Evolutionary conservation across 2,113 vertebrate genomes (phyloP), one percentile per base, ranked within the genome.

Genomic region (Crypturellus undulatus): DNA sequence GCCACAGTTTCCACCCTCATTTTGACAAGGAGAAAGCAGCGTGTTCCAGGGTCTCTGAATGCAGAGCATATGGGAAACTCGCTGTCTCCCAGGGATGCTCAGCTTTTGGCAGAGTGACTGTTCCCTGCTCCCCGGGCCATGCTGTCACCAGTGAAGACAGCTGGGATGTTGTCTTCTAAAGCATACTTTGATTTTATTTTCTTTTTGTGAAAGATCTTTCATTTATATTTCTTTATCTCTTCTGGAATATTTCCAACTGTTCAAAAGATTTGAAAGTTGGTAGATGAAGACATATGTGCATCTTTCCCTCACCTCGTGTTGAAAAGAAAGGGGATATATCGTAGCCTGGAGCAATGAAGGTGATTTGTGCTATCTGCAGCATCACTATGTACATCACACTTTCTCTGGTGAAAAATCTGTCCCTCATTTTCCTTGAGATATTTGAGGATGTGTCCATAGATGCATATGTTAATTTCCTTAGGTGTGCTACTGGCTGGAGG

Each of bases 1-100:
- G 34, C 8, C 0, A 2, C 26, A 58, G 38, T 38, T 24, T 89
- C 24, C 32, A 20, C 62, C 10, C 6, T 30, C 0, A 0, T 58
- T 43, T n/a, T 45, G 56, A 49, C 56, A 75, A 67, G 40, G 49
- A 72, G 32, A 14, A 89, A 25, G 22, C 20, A 70, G 52, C 63
- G 63, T 6, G 9, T 24, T 25, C 63, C 36, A 30, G 13, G 11
- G 26, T 67, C 36, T 6, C 17, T 40, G 19, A 11, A 16, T 62
- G 56, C 72, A 17, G 8, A 40, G 14, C 63, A 20, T 1, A 1
- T 1, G 8, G 84, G 34, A 8, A 76, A 34, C 3, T 32, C 28
- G 2, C 6, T 12, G 14, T 43, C 0, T 0, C 19, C 45, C 43
- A 0, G 0, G 13, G 5, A 3, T 0, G 0, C 43, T 43, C 18